Percentiles rank a stretch among this genome's conserved stretches.
These are phyloP conservation scores for Callaeas wilsoni DNA, from an alignment of 2,113 vertebrate genomes.

Conservation along the genomic window DNA sequence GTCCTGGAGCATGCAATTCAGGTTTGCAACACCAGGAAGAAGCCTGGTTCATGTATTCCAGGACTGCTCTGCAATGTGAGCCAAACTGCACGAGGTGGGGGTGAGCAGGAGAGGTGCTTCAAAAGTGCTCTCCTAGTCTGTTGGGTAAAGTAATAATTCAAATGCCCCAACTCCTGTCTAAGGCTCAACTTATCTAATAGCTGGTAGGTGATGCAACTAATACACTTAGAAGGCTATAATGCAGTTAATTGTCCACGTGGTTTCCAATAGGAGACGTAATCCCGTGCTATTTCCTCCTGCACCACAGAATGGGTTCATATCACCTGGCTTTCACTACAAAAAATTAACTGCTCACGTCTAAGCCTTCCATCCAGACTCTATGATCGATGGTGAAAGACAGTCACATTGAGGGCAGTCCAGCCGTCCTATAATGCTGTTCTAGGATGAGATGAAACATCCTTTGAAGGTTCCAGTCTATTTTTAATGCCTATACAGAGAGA, in stretches of 20 bases:
- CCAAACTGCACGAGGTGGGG: background rate
- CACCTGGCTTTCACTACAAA: background rate
- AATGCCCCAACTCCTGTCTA: background rate
- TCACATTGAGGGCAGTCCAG: background rate
- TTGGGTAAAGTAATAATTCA: background rate
- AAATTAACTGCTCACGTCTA: background rate
- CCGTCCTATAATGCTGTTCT: background rate
- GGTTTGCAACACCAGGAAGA: accelerated
- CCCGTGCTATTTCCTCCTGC: background rate
- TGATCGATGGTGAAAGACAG: background rate
- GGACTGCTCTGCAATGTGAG: accelerated
- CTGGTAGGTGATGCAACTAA: background rate
- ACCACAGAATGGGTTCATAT: background rate
- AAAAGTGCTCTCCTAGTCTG: background rate
- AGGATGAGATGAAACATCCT: background rate
- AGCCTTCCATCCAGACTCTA: background rate
- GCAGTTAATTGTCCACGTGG: background rate
- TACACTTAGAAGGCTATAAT: background rate
- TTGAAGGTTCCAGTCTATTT: background rate
- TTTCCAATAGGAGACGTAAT: background rate
- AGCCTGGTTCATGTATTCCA: background rate
- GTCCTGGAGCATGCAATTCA: accelerated
- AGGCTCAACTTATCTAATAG: background rate
- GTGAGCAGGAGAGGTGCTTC: background rate
- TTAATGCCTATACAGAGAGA: background rate